These are phyloP conservation scores for Lochmaea capreae DNA, from an alignment of 2,888 invertebrate species.

Conservation along the genomic window DNA sequence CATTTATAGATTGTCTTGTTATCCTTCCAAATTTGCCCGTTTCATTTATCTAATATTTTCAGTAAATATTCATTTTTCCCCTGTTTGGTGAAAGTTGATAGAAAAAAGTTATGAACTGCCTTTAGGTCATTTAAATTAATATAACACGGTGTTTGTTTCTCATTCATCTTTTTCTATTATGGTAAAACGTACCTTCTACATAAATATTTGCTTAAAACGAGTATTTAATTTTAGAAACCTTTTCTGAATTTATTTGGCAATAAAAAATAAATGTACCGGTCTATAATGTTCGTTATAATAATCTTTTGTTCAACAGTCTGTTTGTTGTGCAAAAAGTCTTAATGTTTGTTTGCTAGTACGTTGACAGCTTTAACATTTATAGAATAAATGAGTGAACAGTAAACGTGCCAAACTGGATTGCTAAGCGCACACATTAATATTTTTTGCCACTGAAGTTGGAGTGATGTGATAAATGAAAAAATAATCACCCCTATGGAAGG, in stretches of 20 bases:
- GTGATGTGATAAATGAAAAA: constrained; percentile 6
- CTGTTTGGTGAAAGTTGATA: too few relatives aligned
- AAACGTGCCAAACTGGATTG: neutral
- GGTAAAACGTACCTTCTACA: too few relatives aligned
- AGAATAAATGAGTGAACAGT: neutral
- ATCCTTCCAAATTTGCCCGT: too few relatives aligned
- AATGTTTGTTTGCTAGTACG: neutral
- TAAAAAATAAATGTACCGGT: neutral
- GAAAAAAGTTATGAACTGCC: too few relatives aligned
- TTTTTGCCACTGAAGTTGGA: neutral
- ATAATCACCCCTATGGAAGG: constrained; percentile 8
- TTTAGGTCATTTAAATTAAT: too few relatives aligned
- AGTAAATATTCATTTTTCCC: too few relatives aligned
- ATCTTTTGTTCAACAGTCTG: neutral
- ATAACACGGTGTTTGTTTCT: too few relatives aligned
- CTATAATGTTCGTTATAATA: neutral
- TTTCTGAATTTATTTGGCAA: neutral
- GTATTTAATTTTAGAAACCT: too few relatives aligned
- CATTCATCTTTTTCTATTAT: too few relatives aligned
- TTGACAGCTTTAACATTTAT: constrained; percentile 9
- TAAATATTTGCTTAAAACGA: too few relatives aligned
- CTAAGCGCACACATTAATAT: constrained; percentile 8
- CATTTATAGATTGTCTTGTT: too few relatives aligned
- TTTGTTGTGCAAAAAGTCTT: neutral
- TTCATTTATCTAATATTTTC: too few relatives aligned